Base-by-base conservation (phyloP, 2,888 invertebrate species). In the Malthinus flaveolus region DNA sequence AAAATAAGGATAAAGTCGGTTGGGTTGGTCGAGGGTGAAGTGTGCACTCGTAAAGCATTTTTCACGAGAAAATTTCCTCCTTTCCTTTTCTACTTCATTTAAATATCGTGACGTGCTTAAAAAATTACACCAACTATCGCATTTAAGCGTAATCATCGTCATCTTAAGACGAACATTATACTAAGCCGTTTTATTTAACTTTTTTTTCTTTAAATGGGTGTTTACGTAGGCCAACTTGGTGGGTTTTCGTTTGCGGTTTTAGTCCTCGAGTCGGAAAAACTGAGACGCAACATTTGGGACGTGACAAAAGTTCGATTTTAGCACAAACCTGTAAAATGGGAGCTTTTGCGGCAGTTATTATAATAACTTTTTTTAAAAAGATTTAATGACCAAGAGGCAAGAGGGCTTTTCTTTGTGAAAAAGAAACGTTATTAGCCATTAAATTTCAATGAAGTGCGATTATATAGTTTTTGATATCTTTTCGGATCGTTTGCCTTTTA, bases 261-360 rank as follows among this genome's bases (percentile, higher is more conserved):
- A n/a, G n/a, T 42, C 39, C n/a, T 23, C 15, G 23, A 15, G n/a
- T 42, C 23, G 13, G 39, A 42, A 23, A 23, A 42, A 42, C 23
- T 23, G 23, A 15, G 23, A 23, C 6, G 39, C 15, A 15, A n/a
- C n/a, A 9, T 15, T 42, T 13, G 10, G n/a, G 11, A 42, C 39
- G 39, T 15, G 39, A n/a, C 39, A n/a, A 23, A 42, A 23, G 13
- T 13, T 23, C 23, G 13, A 42, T 23, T 42, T 42, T 42, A 15
- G 23, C 15, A 15, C 15, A 15, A 23, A 42, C 39, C 39, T n/a
- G 39, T 42, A 42, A 42, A 42, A 15, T 23, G 23, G 23, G 39
- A 42, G 39, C 39, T 42, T 42, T 42, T 42, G 39, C 39, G 15
- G 39, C 39, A 42, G 39, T 42, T 42, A 42, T 42, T 42, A 42